Evolutionary conservation across 2,888 invertebrate species (phyloP).

Genomic region (Agonum fuliginosum): DNA sequence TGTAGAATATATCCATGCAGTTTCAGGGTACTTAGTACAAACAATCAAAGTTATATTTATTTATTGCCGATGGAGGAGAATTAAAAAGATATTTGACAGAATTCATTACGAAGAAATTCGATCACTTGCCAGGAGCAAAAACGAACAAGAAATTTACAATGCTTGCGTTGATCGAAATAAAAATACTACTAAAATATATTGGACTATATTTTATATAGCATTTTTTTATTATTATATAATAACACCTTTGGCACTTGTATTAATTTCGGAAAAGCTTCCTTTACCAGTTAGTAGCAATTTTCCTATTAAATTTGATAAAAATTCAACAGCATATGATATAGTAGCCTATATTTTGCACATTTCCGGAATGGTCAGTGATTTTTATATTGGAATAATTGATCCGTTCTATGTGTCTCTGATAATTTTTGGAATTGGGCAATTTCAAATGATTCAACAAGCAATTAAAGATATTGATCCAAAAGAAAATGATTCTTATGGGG

Average conservation of each 20-base stretch:
- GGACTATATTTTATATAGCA: neutral
- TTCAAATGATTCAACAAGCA: conserved; percentile 5
- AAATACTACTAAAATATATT: neutral
- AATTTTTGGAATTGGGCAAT: neutral
- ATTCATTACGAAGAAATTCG: neutral
- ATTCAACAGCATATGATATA: neutral
- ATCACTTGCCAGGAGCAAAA: neutral
- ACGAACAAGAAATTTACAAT: neutral
- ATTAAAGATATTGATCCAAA: neutral
- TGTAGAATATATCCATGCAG: neutral
- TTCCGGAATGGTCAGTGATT: neutral
- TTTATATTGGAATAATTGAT: neutral
- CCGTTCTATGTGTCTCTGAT: neutral
- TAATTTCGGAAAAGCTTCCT: neutral
- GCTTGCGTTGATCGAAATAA: neutral
- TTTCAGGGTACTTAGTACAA: neutral
- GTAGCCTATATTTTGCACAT: neutral
- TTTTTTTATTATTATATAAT: neutral
- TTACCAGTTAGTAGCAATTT: neutral
- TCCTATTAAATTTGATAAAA: neutral
- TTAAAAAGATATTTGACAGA: neutral
- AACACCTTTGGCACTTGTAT: neutral
- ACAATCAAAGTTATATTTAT: neutral
- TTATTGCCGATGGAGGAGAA: neutral
- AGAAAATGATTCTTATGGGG: neutral